These are phyloP conservation scores for Xenopus laevis DNA, from an alignment of 2,113 vertebrate genomes.

Conservation along the genomic window DNA sequence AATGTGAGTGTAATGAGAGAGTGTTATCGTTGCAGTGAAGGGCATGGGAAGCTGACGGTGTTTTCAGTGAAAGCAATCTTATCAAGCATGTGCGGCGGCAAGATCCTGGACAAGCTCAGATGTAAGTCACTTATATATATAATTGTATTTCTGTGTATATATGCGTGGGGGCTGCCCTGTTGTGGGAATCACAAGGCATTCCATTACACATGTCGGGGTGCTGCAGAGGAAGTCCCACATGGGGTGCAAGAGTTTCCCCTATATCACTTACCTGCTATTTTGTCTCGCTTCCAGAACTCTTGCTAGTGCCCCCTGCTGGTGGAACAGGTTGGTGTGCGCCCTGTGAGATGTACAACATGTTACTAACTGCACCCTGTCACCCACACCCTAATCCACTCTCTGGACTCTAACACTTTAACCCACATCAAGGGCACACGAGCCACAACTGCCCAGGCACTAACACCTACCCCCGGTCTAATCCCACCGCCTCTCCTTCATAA, in stretches of 20 bases:
- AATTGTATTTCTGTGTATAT: no score
- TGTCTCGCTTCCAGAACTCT: conserved; percentile 27
- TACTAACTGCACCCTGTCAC: conserved; percentile 10
- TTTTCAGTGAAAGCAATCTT: conserved; percentile 97
- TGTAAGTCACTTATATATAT: conserved; percentile 87
- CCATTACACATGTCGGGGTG: no score
- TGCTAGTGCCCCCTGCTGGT: conserved; percentile 34
- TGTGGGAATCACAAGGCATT: no score
- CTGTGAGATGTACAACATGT: background rate
- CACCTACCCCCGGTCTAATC: no score
- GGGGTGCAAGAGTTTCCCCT: no score
- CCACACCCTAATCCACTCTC: background rate
- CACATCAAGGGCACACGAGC: no score
- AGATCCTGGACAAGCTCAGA: conserved; percentile 93
- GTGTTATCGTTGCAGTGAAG: conserved; percentile 72
- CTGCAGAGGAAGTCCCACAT: no score
- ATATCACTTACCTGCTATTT: conserved; percentile 18
- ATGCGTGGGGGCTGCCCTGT: no score
- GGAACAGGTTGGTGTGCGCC: conserved; percentile 32
- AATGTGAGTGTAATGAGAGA: background rate
- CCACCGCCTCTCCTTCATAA: no score
- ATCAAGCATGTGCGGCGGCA: conserved; percentile 94
- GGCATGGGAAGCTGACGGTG: conserved; percentile 92
- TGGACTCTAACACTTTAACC: no score
- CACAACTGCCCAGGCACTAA: no score